phyloP scores from a whole-genome alignment of 1,140 invertebrate species.

The Semibalanus balanoides region DNA sequence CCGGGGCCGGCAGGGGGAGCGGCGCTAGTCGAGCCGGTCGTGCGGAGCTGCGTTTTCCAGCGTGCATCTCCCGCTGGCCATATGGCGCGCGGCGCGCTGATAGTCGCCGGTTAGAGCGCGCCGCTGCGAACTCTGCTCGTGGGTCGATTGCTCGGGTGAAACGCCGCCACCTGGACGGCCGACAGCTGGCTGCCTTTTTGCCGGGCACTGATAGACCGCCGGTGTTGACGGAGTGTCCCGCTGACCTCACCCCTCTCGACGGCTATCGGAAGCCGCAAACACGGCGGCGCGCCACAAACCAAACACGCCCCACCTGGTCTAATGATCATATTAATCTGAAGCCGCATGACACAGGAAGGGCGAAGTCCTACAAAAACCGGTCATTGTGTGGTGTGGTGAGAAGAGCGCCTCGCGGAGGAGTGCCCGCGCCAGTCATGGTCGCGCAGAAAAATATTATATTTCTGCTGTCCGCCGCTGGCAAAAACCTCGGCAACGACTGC shows the following conservation, averaged over 20 bases:
- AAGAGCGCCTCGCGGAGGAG: background rate
- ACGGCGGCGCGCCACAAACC: background rate
- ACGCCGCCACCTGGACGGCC: too few species aligned
- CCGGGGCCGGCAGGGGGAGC: too few species aligned
- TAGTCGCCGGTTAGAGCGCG: too few species aligned
- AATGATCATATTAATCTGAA: conserved; percentile 3
- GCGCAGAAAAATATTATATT: background rate
- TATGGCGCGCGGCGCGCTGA: too few species aligned
- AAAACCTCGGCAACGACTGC: background rate
- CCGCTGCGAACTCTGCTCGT: too few species aligned
- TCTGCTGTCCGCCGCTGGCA: background rate
- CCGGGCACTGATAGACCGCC: too few species aligned
- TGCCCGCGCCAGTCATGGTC: background rate
- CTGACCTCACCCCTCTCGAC: background rate
- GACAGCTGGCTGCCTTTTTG: too few species aligned
- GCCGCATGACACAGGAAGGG: background rate
- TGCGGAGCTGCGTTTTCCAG: too few species aligned
- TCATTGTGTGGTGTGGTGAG: background rate
- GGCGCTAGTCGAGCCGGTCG: too few species aligned
- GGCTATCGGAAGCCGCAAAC: background rate
- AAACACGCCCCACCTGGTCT: background rate
- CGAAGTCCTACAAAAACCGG: background rate
- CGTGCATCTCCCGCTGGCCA: too few species aligned
- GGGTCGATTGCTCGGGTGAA: too few species aligned
- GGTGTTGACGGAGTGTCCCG: too few species aligned